Base-by-base conservation (phyloP, 2,797 vertebrate species). In the Parotocinclus haroldoi region DNA sequence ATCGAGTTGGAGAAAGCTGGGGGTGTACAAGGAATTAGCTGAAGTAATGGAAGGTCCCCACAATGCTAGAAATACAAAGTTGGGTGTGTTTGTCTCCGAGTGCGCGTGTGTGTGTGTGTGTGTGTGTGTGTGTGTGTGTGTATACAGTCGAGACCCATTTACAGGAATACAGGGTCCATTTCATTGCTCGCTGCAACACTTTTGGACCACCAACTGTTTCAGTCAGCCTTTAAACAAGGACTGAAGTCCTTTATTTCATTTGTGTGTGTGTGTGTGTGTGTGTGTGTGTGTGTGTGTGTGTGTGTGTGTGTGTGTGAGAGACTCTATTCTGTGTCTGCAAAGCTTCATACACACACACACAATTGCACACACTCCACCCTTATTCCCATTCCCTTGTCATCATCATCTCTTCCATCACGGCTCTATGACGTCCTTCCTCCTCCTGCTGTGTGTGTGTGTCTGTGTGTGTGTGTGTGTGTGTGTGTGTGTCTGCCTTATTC, bases 401-500 rank as follows among this genome's bases (percentile, higher is more conserved):
- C 53, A 57, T 69, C 61, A 52, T 63, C 53, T 45, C 68, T 63
- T 52, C 68, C 54, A 70, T 70, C 54, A 19, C 39, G 7, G 7
- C 48, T 58, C 56, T 57, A 44, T 70, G 68, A 63, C 55, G 68
- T 58, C 48, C 54, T 63, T 69, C 52, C 68, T 57, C 9, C 36
- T 52, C 12, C 27, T 54, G 9, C 45, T 16, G 56, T 19, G 49
- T 17, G 56, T 48, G 51, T 19, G 44, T 56, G 55, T 54, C 45
- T 16, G 56, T 19, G 49, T 17, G 56, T 48, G 51, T 19, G 44
- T 56, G 55, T 38, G 38, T 52, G 46, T 65, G 50, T 71, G 56
- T 66, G 58, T 65, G 37, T 61, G 52, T 52, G 48, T n/a, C 79
- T 80, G 80, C 80, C 85, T 78, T 80, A 82, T 80, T 82, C 80